Base-by-base conservation (phyloP, 1,140 invertebrate genomes). In the Sweltsa coloradensis region DNA sequence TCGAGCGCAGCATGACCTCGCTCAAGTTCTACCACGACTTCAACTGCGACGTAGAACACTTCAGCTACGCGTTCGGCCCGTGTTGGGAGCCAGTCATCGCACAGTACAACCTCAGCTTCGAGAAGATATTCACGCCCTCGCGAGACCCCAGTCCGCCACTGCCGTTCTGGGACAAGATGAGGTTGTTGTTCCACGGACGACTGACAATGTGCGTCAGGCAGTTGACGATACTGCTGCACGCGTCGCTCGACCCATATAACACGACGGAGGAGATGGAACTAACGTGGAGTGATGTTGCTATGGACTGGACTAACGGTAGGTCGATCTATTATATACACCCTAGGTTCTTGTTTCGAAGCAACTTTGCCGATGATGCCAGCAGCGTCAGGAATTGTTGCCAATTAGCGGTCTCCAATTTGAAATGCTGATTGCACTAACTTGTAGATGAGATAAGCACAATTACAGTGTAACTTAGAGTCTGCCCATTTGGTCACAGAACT, bases 31-130 rank as follows among this genome's bases (percentile, higher is more conserved):
- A 95, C 66, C 92, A 98, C 63, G 95, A 99, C 67, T 76, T 99
- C n/a, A 93, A 89, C 62, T 92, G 88, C 72, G 90, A 94, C 57
- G 79, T 92, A 51, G 79, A 88, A 41, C 79, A 83, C 51, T 89
- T 83, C 55, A 83, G 82, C 57, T 88, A 94, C 59, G 91, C 92
- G 0, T 97, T 98, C 66, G 96, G 95, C 0, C 89, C 93, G 0
- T 98, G 94, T 66, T 99, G 96, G 96, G 96, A 99, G 60, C 93
- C 95, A 0, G 88, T 95, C 0, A 84, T 98, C 53, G 89, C 94
- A 0, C 92, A 98, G 59, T 93, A 90, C 56, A 95, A 93, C 63
- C 68, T 95, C 13, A 83, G 65, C 57, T 94, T 82, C 71, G 89
- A 85, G 61, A 88, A 87, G 63, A 88, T 89, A 13, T 72, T 83